phyloP scores from a whole-genome alignment of 2,888 invertebrate species.

The Silvanus unidentatus region DNA sequence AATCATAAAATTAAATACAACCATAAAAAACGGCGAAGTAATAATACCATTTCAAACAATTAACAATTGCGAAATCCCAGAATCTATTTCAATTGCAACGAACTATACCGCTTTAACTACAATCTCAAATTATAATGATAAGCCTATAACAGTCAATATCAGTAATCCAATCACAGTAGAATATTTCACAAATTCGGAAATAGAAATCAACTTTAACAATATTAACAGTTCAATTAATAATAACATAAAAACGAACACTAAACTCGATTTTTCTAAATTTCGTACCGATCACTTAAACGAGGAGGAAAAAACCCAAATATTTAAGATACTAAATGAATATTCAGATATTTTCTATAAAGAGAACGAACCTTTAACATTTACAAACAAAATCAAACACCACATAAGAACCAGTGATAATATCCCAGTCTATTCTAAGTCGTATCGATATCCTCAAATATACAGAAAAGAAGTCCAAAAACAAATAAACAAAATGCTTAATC shows the following conservation, averaged over 20 bases:
- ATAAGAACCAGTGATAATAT: slow-evolving; percentile 14
- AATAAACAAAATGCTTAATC: slow-evolving; percentile 16
- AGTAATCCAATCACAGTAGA: slow-evolving; percentile 14
- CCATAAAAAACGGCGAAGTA: slow-evolving; percentile 13
- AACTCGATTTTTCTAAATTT: too few species aligned
- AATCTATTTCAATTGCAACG: slow-evolving; percentile 10
- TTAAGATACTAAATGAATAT: slow-evolving; percentile 12
- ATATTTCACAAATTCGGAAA: slow-evolving; percentile 1
- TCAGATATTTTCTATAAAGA: slow-evolving; percentile 16
- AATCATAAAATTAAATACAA: slow-evolving; percentile 13
- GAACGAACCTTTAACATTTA: slow-evolving; percentile 13
- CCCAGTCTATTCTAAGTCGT: slow-evolving; percentile 20
- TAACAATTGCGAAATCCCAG: slow-evolving; percentile 15
- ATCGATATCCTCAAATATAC: slow-evolving; percentile 25
- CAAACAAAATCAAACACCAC: slow-evolving; percentile 22
- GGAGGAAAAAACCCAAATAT: slow-evolving; percentile 15
- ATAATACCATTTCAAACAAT: slow-evolving; percentile 15
- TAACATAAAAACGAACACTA: too few species aligned
- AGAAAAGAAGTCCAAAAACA: slow-evolving; percentile 22
- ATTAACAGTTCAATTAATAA: too few species aligned
- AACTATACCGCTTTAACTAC: slow-evolving; percentile 12
- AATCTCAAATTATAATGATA: slow-evolving; percentile 11
- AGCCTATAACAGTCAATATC: slow-evolving; percentile 6
- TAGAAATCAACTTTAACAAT: neutral
- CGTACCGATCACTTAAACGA: slow-evolving; percentile 14